Percentiles rank a stretch among this genome's conserved stretches.
Evolutionary conservation across 2,888 invertebrate species (phyloP).

Genomic region (Acrobasis suavella): DNA sequence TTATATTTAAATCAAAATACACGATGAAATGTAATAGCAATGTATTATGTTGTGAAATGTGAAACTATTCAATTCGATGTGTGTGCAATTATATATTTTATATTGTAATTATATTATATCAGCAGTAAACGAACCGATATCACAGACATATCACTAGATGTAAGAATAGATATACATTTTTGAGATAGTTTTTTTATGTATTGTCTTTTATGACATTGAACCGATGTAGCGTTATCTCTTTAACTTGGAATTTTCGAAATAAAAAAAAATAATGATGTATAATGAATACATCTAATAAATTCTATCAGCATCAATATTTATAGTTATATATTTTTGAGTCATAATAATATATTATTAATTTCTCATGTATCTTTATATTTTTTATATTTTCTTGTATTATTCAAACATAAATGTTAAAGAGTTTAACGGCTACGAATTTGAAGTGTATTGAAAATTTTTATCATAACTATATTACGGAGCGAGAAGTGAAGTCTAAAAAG

Average conservation of each 20-base stretch:
- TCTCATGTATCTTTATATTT: not conserved
- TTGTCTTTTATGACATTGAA: slow-evolving; percentile 31
- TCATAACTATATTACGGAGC: not conserved
- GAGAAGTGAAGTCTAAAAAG: not conserved
- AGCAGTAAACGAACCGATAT: slow-evolving; percentile 74
- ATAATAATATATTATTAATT: too few relatives aligned
- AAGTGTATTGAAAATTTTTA: slow-evolving; percentile 1
- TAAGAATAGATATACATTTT: slow-evolving; percentile 60
- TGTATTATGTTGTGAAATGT: slow-evolving; percentile 40
- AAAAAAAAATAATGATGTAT: too few relatives aligned
- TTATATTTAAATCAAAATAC: slow-evolving; percentile 38
- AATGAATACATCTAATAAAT: too few relatives aligned
- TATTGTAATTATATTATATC: slow-evolving; percentile 43
- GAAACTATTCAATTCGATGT: slow-evolving; percentile 39
- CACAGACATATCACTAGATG: slow-evolving; percentile 76
- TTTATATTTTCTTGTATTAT: not conserved
- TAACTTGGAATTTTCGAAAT: not conserved
- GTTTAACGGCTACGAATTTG: slow-evolving; percentile 4
- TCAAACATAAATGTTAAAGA: not conserved
- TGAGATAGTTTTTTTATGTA: slow-evolving; percentile 48
- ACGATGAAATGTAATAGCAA: slow-evolving; percentile 36
- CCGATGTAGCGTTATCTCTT: slow-evolving; percentile 30
- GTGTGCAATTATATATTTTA: slow-evolving; percentile 44
- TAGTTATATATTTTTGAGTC: too few relatives aligned
- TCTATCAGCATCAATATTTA: too few relatives aligned